Percentiles rank a stretch among this genome's conserved stretches.
Conservation (phyloP, 2,797 vertebrate genomes). For the Galaxias olidus region DNA sequence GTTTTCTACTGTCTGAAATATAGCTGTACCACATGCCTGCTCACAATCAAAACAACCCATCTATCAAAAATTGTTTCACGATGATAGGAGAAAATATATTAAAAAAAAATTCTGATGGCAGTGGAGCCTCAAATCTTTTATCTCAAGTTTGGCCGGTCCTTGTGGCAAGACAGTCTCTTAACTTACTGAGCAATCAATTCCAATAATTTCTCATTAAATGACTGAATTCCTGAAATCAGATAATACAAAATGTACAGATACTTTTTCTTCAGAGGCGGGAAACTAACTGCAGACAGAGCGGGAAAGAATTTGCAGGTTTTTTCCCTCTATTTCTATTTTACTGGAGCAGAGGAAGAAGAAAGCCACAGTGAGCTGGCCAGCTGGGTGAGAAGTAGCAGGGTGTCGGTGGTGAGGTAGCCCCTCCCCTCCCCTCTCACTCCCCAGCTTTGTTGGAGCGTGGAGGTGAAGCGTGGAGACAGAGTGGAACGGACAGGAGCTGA, state of each 20-base stretch:
- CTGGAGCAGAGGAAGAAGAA: slow-evolving; percentile 53
- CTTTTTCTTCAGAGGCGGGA: slow-evolving; percentile 40
- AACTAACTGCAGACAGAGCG: slow-evolving; percentile 40
- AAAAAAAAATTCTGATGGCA: slow-evolving; percentile 4
- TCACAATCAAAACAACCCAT: slow-evolving; percentile 29
- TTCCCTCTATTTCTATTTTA: slow-evolving; percentile 42
- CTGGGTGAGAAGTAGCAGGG: slow-evolving; percentile 30
- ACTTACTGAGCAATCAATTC: slow-evolving; percentile 45
- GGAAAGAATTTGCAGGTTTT: slow-evolving; percentile 40
- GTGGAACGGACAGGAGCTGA: slow-evolving; percentile 86
- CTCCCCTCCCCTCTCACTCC: slow-evolving; percentile 52
- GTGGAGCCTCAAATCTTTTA: slow-evolving; percentile 36
- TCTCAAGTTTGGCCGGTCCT: slow-evolving; percentile 25
- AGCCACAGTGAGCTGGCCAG: slow-evolving; percentile 17
- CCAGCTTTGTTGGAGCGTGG: slow-evolving; percentile 67
- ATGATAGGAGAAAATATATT: slow-evolving; percentile 26
- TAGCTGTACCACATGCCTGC: slow-evolving; percentile 11
- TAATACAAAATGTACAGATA: slow-evolving; percentile 40
- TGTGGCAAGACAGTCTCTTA: slow-evolving; percentile 29
- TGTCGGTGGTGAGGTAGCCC: slow-evolving; percentile 31
- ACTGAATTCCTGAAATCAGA: slow-evolving; percentile 48
- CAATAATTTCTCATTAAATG: slow-evolving; percentile 54
- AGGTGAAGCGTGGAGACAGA: slow-evolving; percentile 76
- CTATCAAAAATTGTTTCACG: slow-evolving; percentile 30
- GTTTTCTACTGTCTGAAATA: slow-evolving; percentile 6